Percentiles rank a stretch among this genome's conserved stretches.
Conservation (phyloP, 2,113 vertebrate species). For the Vimba vimba region DNA sequence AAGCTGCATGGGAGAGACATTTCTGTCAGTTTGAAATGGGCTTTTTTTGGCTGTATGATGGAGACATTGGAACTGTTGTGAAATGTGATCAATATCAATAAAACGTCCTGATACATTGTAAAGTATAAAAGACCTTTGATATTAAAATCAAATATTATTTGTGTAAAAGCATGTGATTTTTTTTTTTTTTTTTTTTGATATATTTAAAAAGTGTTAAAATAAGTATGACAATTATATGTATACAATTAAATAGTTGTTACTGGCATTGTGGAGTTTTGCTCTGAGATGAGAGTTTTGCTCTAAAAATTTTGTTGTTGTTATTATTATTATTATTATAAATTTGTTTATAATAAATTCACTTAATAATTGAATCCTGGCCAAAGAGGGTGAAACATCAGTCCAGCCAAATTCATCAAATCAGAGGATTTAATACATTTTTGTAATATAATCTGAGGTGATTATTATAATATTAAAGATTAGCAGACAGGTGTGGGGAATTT, state of each 20-base stretch:
- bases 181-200: no score
- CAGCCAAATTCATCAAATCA: neutral
- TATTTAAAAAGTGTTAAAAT: neutral
- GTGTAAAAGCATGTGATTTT: neutral
- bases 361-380: neutral
- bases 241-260: neutral
- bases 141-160: neutral
- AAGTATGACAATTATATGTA: neutral
- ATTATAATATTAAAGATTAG: neutral
- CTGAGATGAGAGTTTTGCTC: neutral
- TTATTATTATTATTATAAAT: no score
- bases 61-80: neutral
- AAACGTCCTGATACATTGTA: neutral
- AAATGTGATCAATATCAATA: no score
- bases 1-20: neutral
- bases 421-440: neutral
- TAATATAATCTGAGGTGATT: neutral
- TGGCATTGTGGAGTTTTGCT: neutral
- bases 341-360: neutral
- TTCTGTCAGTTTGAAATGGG: neutral
- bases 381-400: no score
- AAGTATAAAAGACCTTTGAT: neutral
- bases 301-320: no score
- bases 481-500: neutral
- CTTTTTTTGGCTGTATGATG: neutral